Evolutionary conservation across 2,113 vertebrate genomes (phyloP), one percentile per base, ranked within the genome.

Genomic region (Tetraodon nigroviridis): DNA sequence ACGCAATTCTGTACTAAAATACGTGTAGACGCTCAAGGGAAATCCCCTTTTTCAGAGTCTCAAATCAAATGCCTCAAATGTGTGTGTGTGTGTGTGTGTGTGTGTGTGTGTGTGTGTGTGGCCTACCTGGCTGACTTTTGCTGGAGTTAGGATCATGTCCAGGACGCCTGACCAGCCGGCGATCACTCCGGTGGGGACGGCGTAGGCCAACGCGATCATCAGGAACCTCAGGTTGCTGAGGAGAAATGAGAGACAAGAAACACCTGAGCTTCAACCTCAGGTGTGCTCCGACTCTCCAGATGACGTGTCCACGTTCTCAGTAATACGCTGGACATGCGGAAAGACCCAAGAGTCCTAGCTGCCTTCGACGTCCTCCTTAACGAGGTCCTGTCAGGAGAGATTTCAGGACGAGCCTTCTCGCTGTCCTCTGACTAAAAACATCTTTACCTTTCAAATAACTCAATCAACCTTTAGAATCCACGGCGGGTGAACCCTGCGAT

Each of bases 121-220:
- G 27, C 91, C 87, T 89, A 99, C 96, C 88, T 99, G 97, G 81
- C 91, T 98, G 64, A 99, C 92, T 42, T 94, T 93, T 57, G 91
- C 90, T 6, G 95, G 97, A 0, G 96, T 96, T 69, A 99, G 86
- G 86, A 99, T 92, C 90, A 96, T 92, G 85, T 99, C 95, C 73
- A 99, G 83, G 67, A 99, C 95, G 59, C 97, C 97, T 16, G 91
- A 86, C 96, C 96, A 99, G 75, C 97, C 97, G n/a, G 94, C 91
- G 53, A 94, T 89, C 73, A 98, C 93, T 66, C 97, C 97, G 48
- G 95, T 88, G 21, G 97, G 95, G 79, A 99, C 93, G 0, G 96
- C 93, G 71, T 96, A 99, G 18, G 97, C 97, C 83, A 98, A 83
- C 1, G 93, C 94, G 61, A 98, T 92, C 95, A 98, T 97, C 91